Base-by-base conservation (phyloP, 2,888 invertebrate genomes). In the Leptogaster cylindrica region DNA sequence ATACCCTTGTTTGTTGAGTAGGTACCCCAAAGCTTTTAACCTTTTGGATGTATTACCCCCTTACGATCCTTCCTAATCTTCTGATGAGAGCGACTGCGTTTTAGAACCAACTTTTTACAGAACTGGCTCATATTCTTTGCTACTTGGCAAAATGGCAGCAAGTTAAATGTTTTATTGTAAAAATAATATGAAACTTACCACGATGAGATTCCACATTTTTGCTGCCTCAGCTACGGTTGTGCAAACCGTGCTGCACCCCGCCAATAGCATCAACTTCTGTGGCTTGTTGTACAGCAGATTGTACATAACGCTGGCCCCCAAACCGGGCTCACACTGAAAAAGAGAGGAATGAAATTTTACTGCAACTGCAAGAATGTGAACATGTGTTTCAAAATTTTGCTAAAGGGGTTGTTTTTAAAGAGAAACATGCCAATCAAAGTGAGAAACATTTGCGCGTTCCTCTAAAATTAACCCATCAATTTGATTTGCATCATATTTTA, bases 201-300 rank as follows among this genome's bases (percentile, higher is more conserved):
- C 98, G 79, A 99, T 93, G 71, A 99, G 87, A 83, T 99, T 98
- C 98, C 98, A 99, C 94, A 98, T 97, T 83, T 96, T 97, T 66
- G 98, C 98, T 41, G 98, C 97, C 83, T 99, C 98, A 2, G 98
- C 98, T 10, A 99, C 97, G 46, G 98, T 97, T 18, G 99, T 99
- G 77, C 98, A 98, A 23, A 99, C 98, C 6, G 97, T 97, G 75
- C 97, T 97, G 82, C 99, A 99, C 63, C 99, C 99, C 39, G 95
- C 95, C 61, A 99, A 84, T 70, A 97, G 83, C 86, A 97, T 90
- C 76, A 97, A 84, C 83, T 97, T 98, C 78, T 93, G 93, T 14
- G 97, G 97, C 70, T 90, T 90, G 82, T 92, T 95, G 86, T 99
- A 99, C 72, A 99, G 87, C 71, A 99, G 86, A 83, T 99, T 97